Conservation (phyloP, 2,797 vertebrate species). For the Jordanella pulchra region DNA sequence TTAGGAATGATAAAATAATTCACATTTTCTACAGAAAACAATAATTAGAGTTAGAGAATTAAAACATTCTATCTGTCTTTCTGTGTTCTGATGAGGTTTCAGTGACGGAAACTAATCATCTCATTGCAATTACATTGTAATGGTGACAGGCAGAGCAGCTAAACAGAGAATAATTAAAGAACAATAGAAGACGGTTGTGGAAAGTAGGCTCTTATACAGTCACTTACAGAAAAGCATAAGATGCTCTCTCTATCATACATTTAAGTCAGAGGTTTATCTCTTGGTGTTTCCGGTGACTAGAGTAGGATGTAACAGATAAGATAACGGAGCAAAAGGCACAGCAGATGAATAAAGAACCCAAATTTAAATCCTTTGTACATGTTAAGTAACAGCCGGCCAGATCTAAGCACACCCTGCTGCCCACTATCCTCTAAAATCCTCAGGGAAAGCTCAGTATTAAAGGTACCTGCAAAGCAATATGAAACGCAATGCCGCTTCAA, state of each 20-base stretch:
- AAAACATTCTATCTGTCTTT: background rate
- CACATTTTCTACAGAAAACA: background rate
- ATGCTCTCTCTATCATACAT: background rate
- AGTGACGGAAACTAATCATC: background rate
- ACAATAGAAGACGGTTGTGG: background rate
- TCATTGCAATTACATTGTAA: background rate
- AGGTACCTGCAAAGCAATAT: slow-evolving; percentile 21
- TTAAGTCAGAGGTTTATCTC: slow-evolving; percentile 1
- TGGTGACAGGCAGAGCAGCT: background rate
- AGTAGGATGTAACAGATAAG: background rate
- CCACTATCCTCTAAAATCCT: slow-evolving; percentile 4
- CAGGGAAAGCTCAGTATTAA: slow-evolving; percentile 23
- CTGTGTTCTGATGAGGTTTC: background rate
- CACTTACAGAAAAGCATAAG: background rate
- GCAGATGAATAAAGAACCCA: background rate
- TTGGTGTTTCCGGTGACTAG: background rate
- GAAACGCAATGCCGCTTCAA: slow-evolving; percentile 26
- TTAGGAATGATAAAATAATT: background rate
- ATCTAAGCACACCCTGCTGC: slow-evolving; percentile 16
- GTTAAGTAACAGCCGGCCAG: background rate
- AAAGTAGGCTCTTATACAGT: background rate
- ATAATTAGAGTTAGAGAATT: background rate
- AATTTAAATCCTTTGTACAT: background rate
- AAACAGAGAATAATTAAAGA: background rate
- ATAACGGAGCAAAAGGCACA: background rate